Evolutionary conservation across 2,797 vertebrate species (phyloP), one percentile per base, ranked within the genome.

Genomic region (Fistularia tabacaria): DNA sequence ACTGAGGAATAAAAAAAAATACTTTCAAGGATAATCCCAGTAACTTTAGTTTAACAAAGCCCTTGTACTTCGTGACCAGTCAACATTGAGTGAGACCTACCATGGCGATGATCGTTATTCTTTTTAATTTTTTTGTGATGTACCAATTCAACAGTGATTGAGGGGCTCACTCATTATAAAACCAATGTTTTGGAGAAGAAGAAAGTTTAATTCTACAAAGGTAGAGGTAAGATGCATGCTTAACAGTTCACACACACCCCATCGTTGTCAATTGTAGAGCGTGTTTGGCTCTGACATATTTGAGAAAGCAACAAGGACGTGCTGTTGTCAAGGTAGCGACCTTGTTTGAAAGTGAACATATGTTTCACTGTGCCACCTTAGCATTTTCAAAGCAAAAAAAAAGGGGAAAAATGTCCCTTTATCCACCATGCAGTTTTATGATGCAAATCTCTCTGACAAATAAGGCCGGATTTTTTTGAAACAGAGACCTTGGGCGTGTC

Each of bases 391-490:
- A 25, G 25, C 2, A 25, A 25, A 25, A 25, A 25, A 58, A 66
- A 83, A 85, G 74, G 70, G 51, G 66, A 48, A 40, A 74, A 79
- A 64, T 12, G n/a, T 66, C 46, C 25, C 25, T 37, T 13, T n/a
- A 36, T 10, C 13, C 44, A 11, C 25, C 54, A 66, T 47, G 46
- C 48, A 49, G 80, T 87, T 89, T 90, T 88, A 82, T 88, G 56
- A 89, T 87, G 87, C 82, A 88, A 90, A 90, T 88, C 49, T 59
- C 38, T 55, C n/a, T 42, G 50, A 83, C 72, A 80, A 85, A 82
- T 25, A 50, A 80, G 84, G 65, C 44, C 6, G 47, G 9, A 57
- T 80, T 25, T 25, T 25, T 25, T 84, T 77, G 10, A 85, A 79
- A 80, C 72, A 72, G 75, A 80, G 83, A 69, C 77, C 83, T 82